Conservation (phyloP, 1,140 invertebrate species). For the Drosophila melanica region DNA sequence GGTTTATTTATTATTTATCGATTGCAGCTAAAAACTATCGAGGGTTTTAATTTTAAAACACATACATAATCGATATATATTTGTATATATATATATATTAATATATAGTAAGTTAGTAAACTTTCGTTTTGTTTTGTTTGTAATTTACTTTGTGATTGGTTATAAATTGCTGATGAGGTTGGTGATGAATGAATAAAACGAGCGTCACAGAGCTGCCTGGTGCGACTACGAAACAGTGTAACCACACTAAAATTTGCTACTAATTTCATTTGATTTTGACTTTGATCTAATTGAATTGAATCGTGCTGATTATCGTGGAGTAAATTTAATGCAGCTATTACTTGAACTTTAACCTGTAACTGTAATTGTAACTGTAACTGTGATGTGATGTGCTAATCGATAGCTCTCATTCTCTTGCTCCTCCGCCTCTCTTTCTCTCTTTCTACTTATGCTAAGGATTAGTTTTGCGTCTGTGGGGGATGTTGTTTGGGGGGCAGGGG, state of each 20-base stretch:
- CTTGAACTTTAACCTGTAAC: slow-evolving; percentile 39
- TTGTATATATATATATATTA: slow-evolving; percentile 21
- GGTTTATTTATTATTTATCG: slow-evolving; percentile 29
- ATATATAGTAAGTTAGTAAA: slow-evolving; percentile 16
- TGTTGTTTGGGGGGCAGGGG: neutral
- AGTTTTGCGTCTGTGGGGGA: slow-evolving; percentile 29
- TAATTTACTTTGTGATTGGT: slow-evolving; percentile 26
- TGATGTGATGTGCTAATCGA: slow-evolving; percentile 37
- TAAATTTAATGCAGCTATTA: slow-evolving; percentile 11
- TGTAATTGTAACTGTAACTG: slow-evolving; percentile 36
- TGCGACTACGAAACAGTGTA: slow-evolving; percentile 23
- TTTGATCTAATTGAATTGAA: neutral
- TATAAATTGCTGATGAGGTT: slow-evolving; percentile 47
- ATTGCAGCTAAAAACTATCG: slow-evolving; percentile 48
- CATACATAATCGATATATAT: slow-evolving; percentile 38
- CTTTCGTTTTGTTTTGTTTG: slow-evolving; percentile 7
- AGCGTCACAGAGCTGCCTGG: slow-evolving; percentile 30
- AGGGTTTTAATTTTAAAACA: slow-evolving; percentile 31
- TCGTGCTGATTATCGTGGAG: slow-evolving; percentile 20
- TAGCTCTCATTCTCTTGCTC: slow-evolving; percentile 24
- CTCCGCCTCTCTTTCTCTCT: slow-evolving; percentile 11
- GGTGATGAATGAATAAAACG: slow-evolving; percentile 28
- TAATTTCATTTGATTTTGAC: slow-evolving; percentile 1
- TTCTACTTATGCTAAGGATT: slow-evolving; percentile 50
- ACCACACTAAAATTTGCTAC: slow-evolving; percentile 19